Percentiles rank a stretch among this genome's conserved stretches.
Conservation (phyloP, 2,797 vertebrate species). For the Lepilemur ruficaudatus region DNA sequence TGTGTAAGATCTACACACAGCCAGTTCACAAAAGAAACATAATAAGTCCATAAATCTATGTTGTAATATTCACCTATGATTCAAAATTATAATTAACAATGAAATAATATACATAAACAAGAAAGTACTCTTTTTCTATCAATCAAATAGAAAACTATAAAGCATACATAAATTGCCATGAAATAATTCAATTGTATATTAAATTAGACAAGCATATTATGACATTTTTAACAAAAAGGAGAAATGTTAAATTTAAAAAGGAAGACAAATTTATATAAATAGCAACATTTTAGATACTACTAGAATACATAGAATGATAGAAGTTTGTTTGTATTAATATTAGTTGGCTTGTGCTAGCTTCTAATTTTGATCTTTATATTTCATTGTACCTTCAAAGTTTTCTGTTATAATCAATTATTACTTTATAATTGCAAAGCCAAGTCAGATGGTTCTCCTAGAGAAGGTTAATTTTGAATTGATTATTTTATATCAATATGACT, state of each 20-base stretch:
- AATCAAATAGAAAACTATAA: not conserved
- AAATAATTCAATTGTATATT: not conserved
- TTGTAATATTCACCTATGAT: not conserved
- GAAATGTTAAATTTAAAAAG: not conserved
- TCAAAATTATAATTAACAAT: not conserved
- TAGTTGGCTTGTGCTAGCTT: not conserved
- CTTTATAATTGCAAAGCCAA: not conserved
- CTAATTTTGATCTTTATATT: not conserved
- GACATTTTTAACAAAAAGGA: not conserved
- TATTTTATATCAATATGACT: not conserved
- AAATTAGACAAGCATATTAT: not conserved
- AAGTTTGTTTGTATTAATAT: not conserved
- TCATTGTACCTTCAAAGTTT: not conserved
- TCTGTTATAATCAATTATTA: not conserved
- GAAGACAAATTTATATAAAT: not conserved
- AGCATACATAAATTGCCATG: not conserved
- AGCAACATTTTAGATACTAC: not conserved
- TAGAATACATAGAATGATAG: not conserved
- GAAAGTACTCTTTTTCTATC: not conserved
- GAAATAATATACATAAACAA: not conserved
- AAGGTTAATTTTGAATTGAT: not conserved
- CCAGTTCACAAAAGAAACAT: not conserved
- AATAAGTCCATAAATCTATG: not conserved
- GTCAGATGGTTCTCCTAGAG: not conserved
- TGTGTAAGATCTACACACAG: not conserved